Percentiles rank a stretch among this genome's conserved stretches.
phyloP scores from a whole-genome alignment of 1,140 invertebrate genomes.

The Drosophila bocqueti region DNA sequence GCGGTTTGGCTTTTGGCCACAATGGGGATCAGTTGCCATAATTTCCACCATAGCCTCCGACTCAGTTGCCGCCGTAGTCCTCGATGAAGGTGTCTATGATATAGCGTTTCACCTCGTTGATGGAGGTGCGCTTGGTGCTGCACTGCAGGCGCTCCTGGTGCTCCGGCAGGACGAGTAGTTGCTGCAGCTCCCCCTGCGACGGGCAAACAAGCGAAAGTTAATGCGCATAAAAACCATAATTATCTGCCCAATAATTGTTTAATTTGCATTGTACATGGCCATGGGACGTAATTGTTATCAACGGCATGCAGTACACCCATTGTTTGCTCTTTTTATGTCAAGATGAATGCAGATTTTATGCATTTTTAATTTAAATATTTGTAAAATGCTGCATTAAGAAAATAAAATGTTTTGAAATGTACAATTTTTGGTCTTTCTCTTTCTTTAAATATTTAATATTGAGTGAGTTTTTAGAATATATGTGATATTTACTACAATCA shows the following conservation, averaged over 20 bases:
- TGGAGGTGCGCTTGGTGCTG: conserved; percentile 78
- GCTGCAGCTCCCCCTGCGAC: conserved; percentile 77
- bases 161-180: conserved; percentile 76
- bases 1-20: conserved; percentile 21
- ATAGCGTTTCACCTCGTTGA: conserved; percentile 84
- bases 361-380: no score
- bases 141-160: conserved; percentile 81
- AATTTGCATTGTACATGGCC: conserved; percentile 27
- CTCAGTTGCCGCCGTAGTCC: conserved; percentile 77
- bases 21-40: conserved; percentile 57
- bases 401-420: no score
- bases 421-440: no score
- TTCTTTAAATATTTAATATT: no score
- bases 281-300: conserved; percentile 63
- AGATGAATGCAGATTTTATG: conserved; percentile 30
- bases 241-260: conserved; percentile 55
- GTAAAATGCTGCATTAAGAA: neutral
- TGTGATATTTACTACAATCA: no score
- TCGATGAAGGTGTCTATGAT: conserved; percentile 84
- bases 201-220: conserved; percentile 32
- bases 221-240: conserved; percentile 42
- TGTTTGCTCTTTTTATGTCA: conserved; percentile 38
- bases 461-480: no score
- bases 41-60: conserved; percentile 66
- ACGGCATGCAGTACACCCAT: conserved; percentile 20